These are phyloP conservation scores for Babyrousa celebensis DNA, from an alignment of 2,797 vertebrate species.

Conservation along the genomic window DNA sequence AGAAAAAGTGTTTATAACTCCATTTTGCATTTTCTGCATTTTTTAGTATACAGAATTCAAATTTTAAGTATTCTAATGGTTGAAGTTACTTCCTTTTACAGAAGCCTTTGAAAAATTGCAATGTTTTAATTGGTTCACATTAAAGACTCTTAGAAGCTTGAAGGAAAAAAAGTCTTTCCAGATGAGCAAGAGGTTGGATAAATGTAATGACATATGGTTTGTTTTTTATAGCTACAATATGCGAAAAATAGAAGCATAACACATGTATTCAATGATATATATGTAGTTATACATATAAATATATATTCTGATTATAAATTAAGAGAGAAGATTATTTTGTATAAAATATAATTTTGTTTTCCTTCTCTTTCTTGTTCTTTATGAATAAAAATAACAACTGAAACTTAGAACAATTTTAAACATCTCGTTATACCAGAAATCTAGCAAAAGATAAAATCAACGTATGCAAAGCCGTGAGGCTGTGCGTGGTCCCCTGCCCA, in stretches of 20 bases:
- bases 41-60: conserved; percentile 78
- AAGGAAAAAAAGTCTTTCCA: conserved; percentile 86
- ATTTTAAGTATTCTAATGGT: conserved; percentile 83
- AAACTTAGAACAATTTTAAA: conserved; percentile 88
- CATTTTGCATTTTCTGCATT: conserved; percentile 74
- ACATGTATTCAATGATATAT: conserved; percentile 88
- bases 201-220: conserved; percentile 89
- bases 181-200: conserved; percentile 89
- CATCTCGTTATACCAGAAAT: conserved; percentile 85
- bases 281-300: conserved; percentile 88
- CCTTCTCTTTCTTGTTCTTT: conserved; percentile 86
- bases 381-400: conserved; percentile 88
- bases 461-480: conserved; percentile 74
- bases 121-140: conserved; percentile 85
- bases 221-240: conserved; percentile 89
- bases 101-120: conserved; percentile 78
- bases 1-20: conserved; percentile 62
- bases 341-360: conserved; percentile 88
- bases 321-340: conserved; percentile 87
- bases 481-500: conserved; percentile 56
- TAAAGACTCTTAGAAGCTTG: conserved; percentile 83
- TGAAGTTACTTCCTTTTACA: conserved; percentile 81
- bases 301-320: conserved; percentile 87
- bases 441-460: conserved; percentile 83
- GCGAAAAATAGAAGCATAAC: conserved; percentile 88